Evolutionary conservation across 2,797 vertebrate genomes (phyloP).

Genomic region (Numenius phaeopus): DNA sequence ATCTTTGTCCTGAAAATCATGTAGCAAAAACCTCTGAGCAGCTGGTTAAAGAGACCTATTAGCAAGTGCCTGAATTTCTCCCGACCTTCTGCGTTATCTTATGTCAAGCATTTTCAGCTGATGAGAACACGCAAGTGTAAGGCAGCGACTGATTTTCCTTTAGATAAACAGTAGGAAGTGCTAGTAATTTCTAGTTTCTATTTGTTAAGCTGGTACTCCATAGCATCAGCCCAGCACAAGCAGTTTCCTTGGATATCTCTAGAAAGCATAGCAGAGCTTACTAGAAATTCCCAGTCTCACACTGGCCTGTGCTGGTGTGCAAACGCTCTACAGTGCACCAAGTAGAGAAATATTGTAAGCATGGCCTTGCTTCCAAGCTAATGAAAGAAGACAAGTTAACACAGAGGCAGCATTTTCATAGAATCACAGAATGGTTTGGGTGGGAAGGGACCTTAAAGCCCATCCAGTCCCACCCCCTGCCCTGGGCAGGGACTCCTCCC

Average conservation of each 20-base stretch:
- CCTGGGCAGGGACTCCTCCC: no score
- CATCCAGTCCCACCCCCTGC: no score
- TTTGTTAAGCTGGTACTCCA: background rate
- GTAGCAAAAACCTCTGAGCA: background rate
- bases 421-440: no score
- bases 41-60: background rate
- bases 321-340: background rate
- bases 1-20: conserved; percentile 6
- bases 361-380: background rate
- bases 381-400: background rate
- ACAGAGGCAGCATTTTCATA: background rate
- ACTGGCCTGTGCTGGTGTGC: background rate
- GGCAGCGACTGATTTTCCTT: background rate
- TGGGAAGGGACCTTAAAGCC: no score
- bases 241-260: background rate
- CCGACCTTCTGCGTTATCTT: background rate
- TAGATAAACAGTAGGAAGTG: background rate
- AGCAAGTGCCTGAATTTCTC: background rate
- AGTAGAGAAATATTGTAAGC: background rate
- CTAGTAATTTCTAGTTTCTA: background rate
- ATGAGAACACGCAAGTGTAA: background rate
- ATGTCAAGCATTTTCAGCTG: background rate
- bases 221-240: background rate
- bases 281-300: background rate
- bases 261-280: background rate